phyloP scores from a whole-genome alignment of 2,797 vertebrate genomes.

The Paratrypauchen microcephalus region DNA sequence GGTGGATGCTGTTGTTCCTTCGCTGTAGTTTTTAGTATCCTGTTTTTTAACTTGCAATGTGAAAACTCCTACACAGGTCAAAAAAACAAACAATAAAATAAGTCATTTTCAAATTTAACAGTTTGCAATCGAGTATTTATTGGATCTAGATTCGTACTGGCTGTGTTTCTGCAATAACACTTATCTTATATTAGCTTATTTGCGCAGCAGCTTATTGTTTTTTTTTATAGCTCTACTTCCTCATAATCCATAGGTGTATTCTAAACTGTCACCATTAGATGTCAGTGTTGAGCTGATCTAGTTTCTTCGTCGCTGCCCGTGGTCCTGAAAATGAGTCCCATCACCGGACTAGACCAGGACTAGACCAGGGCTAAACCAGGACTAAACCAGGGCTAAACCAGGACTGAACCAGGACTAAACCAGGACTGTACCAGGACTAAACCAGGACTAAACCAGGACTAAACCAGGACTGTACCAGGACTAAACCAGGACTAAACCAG shows the following conservation, averaged over 20 bases:
- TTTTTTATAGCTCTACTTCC: neutral
- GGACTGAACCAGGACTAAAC: too few relatives aligned
- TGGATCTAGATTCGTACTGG: neutral
- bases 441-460: too few relatives aligned
- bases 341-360: neutral
- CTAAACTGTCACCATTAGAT: conserved; percentile 21
- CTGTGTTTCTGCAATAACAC: neutral
- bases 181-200: neutral
- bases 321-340: conserved; percentile 35
- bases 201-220: neutral
- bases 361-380: too few relatives aligned
- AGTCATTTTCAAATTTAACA: neutral
- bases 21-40: neutral
- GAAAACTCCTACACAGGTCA: neutral
- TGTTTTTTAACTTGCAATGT: neutral
- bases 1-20: conserved; percentile 31
- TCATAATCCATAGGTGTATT: neutral
- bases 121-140: neutral
- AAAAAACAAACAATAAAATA: neutral
- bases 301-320: conserved; percentile 33
- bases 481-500: too few relatives aligned
- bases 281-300: conserved; percentile 39
- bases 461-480: too few relatives aligned
- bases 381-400: too few relatives aligned
- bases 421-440: too few relatives aligned